phyloP scores from a whole-genome alignment of 2,797 vertebrate species.

The Poeciliopsis presidionis region DNA sequence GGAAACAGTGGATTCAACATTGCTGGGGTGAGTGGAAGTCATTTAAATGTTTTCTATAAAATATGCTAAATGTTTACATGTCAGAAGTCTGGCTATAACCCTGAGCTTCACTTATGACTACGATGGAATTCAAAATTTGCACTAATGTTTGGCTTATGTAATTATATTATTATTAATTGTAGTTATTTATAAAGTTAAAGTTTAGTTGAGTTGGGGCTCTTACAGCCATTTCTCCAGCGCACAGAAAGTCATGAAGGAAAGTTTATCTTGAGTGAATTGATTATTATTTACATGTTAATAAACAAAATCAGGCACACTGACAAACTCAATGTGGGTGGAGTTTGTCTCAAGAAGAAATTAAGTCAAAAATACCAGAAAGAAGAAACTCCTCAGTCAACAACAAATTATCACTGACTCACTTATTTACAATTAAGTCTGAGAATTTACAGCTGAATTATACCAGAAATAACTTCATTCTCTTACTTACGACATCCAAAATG shows the following conservation, averaged over 20 bases:
- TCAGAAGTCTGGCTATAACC: neutral
- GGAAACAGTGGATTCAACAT: neutral
- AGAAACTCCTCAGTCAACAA: neutral
- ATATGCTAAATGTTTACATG: neutral
- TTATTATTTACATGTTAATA: neutral
- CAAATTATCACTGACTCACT: neutral
- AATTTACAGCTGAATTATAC: neutral
- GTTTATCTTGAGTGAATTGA: neutral
- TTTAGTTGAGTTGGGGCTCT: too few relatives aligned
- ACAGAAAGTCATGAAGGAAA: neutral
- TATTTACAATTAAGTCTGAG: neutral
- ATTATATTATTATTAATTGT: too few relatives aligned
- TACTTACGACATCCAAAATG: too few relatives aligned
- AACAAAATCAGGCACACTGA: too few relatives aligned
- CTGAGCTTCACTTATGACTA: neutral
- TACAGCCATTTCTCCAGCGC: neutral
- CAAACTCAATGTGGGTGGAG: too few relatives aligned
- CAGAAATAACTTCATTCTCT: too few relatives aligned
- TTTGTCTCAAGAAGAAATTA: too few relatives aligned
- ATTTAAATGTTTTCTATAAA: neutral
- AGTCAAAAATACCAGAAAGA: neutral
- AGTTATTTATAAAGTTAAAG: too few relatives aligned
- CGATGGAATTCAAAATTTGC: neutral
- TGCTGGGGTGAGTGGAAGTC: neutral
- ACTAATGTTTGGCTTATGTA: neutral